Evolutionary conservation across 1,140 invertebrate species (phyloP).

Genomic region (Nebria ingens): DNA sequence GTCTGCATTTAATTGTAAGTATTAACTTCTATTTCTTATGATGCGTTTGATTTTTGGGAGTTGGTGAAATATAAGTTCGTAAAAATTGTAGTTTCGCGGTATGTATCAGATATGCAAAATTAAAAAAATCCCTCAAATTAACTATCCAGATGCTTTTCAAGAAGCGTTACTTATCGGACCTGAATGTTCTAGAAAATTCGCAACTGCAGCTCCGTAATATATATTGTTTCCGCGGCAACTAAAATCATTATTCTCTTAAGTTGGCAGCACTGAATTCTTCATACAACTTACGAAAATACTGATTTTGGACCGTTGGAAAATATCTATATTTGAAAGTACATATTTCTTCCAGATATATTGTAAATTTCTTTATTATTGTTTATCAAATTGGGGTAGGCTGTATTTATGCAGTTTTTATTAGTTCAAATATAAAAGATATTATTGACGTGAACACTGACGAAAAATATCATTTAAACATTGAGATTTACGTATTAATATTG

Average conservation of each 20-base stretch:
- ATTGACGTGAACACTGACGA: conserved; percentile 34
- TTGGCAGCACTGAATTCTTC: too few species aligned
- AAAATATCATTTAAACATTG: conserved; percentile 34
- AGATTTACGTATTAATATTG: conserved; percentile 41
- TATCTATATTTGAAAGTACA: too few species aligned
- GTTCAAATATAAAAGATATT: conserved; percentile 51
- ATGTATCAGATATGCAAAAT: conserved; percentile 19
- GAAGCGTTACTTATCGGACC: conserved; percentile 33
- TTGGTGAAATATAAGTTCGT: background rate
- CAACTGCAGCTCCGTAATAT: too few species aligned
- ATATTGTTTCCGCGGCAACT: too few species aligned
- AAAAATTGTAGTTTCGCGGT: conserved; percentile 18
- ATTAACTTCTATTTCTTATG: too few species aligned
- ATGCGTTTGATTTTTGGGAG: too few species aligned
- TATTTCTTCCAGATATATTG: conserved; percentile 38
- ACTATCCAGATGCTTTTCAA: conserved; percentile 34
- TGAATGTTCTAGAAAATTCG: background rate
- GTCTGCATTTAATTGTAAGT: conserved; percentile 55
- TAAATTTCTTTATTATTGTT: conserved; percentile 54
- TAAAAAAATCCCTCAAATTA: conserved; percentile 23
- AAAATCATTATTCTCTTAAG: too few species aligned
- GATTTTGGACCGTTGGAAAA: too few species aligned
- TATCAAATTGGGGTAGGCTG: conserved; percentile 77
- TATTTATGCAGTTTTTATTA: conserved; percentile 71
- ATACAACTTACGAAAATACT: too few species aligned